Conservation (phyloP, 2,797 vertebrate genomes). For the Pristis pectinata region DNA sequence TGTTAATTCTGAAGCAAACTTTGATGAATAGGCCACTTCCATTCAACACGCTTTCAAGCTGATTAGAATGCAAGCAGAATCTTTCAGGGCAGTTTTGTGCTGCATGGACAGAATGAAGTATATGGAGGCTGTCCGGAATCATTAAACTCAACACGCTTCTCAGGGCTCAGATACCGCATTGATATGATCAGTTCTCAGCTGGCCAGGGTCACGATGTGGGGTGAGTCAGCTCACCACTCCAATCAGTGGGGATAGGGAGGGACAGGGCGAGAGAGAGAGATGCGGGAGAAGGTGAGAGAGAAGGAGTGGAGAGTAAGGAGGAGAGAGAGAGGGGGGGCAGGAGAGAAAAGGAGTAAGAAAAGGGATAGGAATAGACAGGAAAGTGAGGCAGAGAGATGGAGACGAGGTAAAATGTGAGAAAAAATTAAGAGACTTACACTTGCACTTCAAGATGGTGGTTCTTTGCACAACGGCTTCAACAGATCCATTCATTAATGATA, state of each 20-base stretch:
- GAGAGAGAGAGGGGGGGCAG: not conserved
- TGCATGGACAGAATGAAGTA: not conserved
- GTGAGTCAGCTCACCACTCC: not conserved
- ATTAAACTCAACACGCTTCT: not conserved
- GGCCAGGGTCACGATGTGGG: not conserved
- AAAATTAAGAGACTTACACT: not conserved
- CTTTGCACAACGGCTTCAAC: too few species aligned
- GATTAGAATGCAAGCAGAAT: slow-evolving; percentile 1
- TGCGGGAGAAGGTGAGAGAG: not conserved
- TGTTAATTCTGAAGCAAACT: not conserved
- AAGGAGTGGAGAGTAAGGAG: not conserved
- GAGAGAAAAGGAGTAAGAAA: not conserved
- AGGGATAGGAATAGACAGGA: not conserved
- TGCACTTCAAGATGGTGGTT: too few species aligned
- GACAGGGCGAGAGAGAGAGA: not conserved
- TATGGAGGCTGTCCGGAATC: not conserved
- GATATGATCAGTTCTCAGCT: not conserved
- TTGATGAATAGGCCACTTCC: not conserved
- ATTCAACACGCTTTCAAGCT: not conserved
- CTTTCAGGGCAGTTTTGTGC: not conserved
- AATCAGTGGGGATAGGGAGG: not conserved
- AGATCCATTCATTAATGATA: too few species aligned
- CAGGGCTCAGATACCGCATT: not conserved
- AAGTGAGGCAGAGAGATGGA: too few species aligned
- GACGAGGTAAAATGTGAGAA: too few species aligned